A percentile compares a stretch with the other conserved stretches of the same genome.
Evolutionary conservation across 2,888 invertebrate species (phyloP).

Genomic region (Noctua pronuba): DNA sequence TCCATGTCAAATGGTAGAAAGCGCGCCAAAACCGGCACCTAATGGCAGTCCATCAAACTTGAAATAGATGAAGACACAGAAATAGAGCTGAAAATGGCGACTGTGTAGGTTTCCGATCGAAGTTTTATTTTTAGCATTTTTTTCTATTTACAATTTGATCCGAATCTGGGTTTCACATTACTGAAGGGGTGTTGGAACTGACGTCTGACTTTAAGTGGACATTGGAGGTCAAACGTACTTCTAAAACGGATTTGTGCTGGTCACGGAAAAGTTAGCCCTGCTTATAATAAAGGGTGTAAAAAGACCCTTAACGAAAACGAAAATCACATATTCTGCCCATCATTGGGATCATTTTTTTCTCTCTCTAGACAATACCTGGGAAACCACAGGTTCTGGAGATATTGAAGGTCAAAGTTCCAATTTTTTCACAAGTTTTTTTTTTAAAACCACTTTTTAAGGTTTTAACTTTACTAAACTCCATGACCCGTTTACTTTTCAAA

Average conservation of each 20-base stretch:
- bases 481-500: too few relatives aligned
- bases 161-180: constrained; percentile 20
- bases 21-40: constrained; percentile 25
- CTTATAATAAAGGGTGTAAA: too few relatives aligned
- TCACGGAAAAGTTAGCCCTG: constrained; percentile 21
- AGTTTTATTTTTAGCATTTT: constrained; percentile 44
- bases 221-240: constrained; percentile 35
- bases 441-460: too few relatives aligned
- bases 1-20: constrained; percentile 20
- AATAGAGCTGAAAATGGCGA: constrained; percentile 28
- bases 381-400: too few relatives aligned
- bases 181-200: constrained; percentile 40
- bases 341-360: too few relatives aligned
- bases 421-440: too few relatives aligned
- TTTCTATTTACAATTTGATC: constrained; percentile 25
- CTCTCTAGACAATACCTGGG: too few relatives aligned
- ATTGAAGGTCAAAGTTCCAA: too few relatives aligned
- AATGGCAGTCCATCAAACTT: constrained; percentile 12
- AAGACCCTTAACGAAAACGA: too few relatives aligned
- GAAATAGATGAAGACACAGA: constrained; percentile 21
- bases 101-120: constrained; percentile 7
- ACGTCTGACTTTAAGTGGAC: constrained; percentile 40
- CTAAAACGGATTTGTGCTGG: constrained; percentile 31
- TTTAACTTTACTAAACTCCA: too few relatives aligned
- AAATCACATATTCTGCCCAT: too few relatives aligned